These are phyloP conservation scores for Aeoliscus strigatus DNA, from an alignment of 2,797 vertebrate genomes.

Conservation along the genomic window DNA sequence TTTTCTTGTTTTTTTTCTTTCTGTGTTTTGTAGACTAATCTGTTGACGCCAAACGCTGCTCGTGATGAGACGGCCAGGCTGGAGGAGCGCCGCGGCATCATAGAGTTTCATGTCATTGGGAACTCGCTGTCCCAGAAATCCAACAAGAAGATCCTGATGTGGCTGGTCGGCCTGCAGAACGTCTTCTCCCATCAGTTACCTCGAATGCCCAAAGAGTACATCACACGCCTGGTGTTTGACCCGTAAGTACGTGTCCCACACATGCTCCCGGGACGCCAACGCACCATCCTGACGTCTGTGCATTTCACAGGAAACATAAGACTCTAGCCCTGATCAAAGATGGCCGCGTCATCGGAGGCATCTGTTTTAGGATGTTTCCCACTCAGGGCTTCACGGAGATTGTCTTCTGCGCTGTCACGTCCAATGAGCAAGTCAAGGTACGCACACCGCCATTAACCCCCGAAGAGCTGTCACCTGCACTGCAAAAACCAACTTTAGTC, in stretches of 20 bases:
- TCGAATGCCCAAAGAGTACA: slow-evolving; percentile 99
- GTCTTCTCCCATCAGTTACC: slow-evolving; percentile 98
- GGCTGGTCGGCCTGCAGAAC: slow-evolving; percentile 96
- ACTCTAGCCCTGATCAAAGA: slow-evolving; percentile 97
- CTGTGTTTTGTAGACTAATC: slow-evolving; percentile 77
- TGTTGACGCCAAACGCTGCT: slow-evolving; percentile 92
- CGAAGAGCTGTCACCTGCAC: no score
- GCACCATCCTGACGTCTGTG: not conserved
- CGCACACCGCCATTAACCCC: not conserved
- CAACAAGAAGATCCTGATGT: slow-evolving; percentile 97
- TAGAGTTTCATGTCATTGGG: slow-evolving; percentile 97
- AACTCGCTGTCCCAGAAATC: slow-evolving; percentile 96
- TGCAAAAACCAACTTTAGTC: no score
- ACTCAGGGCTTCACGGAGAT: slow-evolving; percentile 99
- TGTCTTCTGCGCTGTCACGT: slow-evolving; percentile 96
- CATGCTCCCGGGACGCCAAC: fast-evolving
- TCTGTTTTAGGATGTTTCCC: slow-evolving; percentile 99
- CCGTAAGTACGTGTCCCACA: slow-evolving; percentile 75
- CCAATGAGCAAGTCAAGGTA: slow-evolving; percentile 99
- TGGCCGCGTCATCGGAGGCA: slow-evolving; percentile 95
- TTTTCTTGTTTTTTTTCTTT: not conserved
- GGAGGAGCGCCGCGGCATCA: slow-evolving; percentile 94
- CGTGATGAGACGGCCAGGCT: slow-evolving; percentile 93
- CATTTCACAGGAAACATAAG: slow-evolving; percentile 88
- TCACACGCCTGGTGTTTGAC: slow-evolving; percentile 96